Evolutionary conservation across 2,888 invertebrate genomes (phyloP), one percentile per base, ranked within the genome.

Genomic region (Helleia helle): DNA sequence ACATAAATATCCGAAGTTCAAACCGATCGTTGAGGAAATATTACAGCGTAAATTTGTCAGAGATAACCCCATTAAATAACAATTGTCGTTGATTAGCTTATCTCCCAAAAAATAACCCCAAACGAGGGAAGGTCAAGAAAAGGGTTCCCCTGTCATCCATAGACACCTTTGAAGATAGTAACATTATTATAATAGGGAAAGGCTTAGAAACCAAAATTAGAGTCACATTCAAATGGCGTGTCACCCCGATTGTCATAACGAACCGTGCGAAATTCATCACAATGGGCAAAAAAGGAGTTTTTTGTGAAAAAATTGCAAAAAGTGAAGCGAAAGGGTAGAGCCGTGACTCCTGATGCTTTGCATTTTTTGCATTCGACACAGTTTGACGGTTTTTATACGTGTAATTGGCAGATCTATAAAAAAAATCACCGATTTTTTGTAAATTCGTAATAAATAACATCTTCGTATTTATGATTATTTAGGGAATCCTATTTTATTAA

Each of bases 251-350:
- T 62, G 59, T 62, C 51, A 55, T 64, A 77, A 81, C 72, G 61
- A 76, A 77, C 80, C 84, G 83, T 84, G 84, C 75, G 84, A 83
- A 83, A 83, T 83, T 71, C 50, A 26, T 40, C 51, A 75, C 70
- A 76, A 74, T 56, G 55, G 51, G 36, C 17, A 43, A 54, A 62
- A 66, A 68, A 65, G 59, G 31, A 26, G 2, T 41, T 54, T 55
- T 59, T 49, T 36, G 34, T 14, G 43, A 56, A 58, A 64, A 65
- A 49, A 37, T 40, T 38, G 45, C 25, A 44, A 58, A 65, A 49
- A 37, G 41, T 40, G 44, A 41, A 34, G 46, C 52, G 54, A 70
- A 71, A 67, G 71, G 72, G 70, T 55, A 40, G n/a, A 46, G 49
- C 41, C 43, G 45, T 45, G 40, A 44, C 40, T 46, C 46, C 41